Evolutionary conservation across 2,888 invertebrate genomes (phyloP), one percentile per base, ranked within the genome.

Genomic region (Cerastoderma edule): DNA sequence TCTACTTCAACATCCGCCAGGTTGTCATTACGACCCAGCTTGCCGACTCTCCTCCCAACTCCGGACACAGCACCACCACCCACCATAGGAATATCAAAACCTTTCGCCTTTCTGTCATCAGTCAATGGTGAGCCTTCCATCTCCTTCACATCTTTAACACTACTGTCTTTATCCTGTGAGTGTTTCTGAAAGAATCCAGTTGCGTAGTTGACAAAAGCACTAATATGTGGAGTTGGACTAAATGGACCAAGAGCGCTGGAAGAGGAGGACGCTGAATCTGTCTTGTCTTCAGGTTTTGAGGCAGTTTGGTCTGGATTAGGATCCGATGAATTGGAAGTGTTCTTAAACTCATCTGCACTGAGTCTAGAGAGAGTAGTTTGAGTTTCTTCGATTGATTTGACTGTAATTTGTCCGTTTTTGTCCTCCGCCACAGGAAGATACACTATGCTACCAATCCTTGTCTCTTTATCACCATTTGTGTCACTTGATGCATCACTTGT

Each of bases 181-280:
- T 79, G 76, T 65, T 76, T 85, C 50, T 86, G 86, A 95, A 98
- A 97, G 93, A 97, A 95, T 94, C 97, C 97, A 92, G 97, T 96
- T 94, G 98, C 97, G 94, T 98, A 96, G 95, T 98, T 98, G 94
- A 97, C 97, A 95, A 98, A 95, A 95, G 86, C 88, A 79, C 85
- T 90, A 63, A 91, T 75, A 66, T 89, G 87, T 24, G 89, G 89
- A 0, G 89, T 87, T 1, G 84, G 80, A 22, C 85, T 86, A 54
- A 89, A 84, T 0, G 88, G 85, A 28, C 88, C 87, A 46, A 88
- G 83, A 19, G 87, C 85, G 44, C 85, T 83, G 0, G 74, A 74
- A 0, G 83, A 75, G 2, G 80, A 65, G 27, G 84, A n/a, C n/a
- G n/a, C n/a, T n/a, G n/a, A 83, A 1, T 67, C 75, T 44, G 65